phyloP scores from a whole-genome alignment of 2,888 invertebrate species.

The Aporophyla lueneburgensis region DNA sequence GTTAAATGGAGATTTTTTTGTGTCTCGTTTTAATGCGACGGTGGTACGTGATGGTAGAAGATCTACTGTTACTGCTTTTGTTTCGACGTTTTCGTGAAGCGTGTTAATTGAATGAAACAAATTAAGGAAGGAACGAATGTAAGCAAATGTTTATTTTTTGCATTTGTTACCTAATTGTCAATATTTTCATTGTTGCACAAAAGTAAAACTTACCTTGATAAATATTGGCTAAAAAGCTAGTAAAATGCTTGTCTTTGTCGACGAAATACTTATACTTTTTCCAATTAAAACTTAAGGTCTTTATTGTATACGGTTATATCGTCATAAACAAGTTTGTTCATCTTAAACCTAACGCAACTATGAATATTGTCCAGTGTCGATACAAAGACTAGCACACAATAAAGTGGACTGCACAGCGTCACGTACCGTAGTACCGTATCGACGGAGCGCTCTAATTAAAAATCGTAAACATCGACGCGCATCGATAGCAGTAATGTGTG shows the following conservation, averaged over 20 bases:
- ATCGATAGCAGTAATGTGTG: slow-evolving; percentile 67
- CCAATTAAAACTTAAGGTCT: neutral
- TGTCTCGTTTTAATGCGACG: slow-evolving; percentile 77
- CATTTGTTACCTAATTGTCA: neutral
- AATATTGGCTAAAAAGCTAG: neutral
- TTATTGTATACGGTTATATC: no score
- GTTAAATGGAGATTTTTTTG: slow-evolving; percentile 75
- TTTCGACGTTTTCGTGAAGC: slow-evolving; percentile 39
- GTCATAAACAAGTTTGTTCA: slow-evolving; percentile 19
- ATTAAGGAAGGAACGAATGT: neutral
- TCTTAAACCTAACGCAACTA: slow-evolving; percentile 24
- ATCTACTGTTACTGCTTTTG: slow-evolving; percentile 65
- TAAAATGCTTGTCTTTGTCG: neutral
- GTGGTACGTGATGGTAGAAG: slow-evolving; percentile 77
- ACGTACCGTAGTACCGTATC: slow-evolving; percentile 65
- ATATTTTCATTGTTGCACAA: neutral
- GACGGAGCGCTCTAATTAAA: slow-evolving; percentile 78
- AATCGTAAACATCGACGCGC: slow-evolving; percentile 77
- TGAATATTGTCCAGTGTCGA: slow-evolving; percentile 54
- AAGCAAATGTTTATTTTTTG: neutral
- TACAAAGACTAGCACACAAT: slow-evolving; percentile 61
- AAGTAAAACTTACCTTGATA: no score
- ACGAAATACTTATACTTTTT: neutral
- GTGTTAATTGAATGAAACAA: slow-evolving; percentile 37
- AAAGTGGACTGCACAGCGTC: slow-evolving; percentile 57